Evolutionary conservation across 2,113 vertebrate species (phyloP).

Genomic region (Theristicus caerulescens): DNA sequence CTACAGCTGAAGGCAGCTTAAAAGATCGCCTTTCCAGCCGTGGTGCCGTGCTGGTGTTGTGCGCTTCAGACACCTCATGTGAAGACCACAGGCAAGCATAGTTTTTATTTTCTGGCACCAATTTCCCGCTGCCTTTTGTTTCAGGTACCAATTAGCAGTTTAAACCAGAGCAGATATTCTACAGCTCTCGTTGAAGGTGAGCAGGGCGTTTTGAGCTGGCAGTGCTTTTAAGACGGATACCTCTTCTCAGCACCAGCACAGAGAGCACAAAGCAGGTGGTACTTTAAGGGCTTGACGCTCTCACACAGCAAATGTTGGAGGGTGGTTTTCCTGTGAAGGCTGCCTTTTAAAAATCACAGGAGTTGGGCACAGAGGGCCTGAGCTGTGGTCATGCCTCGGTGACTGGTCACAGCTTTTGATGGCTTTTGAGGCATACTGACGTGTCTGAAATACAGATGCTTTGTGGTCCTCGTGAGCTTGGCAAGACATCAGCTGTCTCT

Average conservation of each 20-base stretch:
- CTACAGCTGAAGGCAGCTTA: not conserved
- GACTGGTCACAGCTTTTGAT: not conserved
- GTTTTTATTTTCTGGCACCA: rapidly evolving
- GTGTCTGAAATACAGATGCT: not conserved
- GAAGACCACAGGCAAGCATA: rapidly evolving
- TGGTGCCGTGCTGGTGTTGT: rapidly evolving
- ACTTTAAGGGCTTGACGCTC: not conserved
- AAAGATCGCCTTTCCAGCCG: not conserved
- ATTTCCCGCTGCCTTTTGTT: not conserved
- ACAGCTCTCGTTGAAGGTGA: not conserved
- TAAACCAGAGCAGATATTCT: not conserved
- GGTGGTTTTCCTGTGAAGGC: not conserved
- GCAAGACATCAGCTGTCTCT: not conserved
- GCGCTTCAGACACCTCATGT: rapidly evolving
- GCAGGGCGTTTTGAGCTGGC: not conserved
- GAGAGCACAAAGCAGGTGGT: not conserved
- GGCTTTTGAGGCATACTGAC: not conserved
- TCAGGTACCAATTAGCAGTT: not conserved
- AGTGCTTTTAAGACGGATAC: not conserved
- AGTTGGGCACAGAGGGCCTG: not conserved
- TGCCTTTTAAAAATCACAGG: not conserved
- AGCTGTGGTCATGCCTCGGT: not conserved
- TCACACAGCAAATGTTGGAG: not conserved
- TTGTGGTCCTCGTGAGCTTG: not conserved
- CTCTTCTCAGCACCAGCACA: not conserved